Evolutionary conservation across 2,113 vertebrate species (phyloP).

Genomic region (Shinisaurus crocodilurus): DNA sequence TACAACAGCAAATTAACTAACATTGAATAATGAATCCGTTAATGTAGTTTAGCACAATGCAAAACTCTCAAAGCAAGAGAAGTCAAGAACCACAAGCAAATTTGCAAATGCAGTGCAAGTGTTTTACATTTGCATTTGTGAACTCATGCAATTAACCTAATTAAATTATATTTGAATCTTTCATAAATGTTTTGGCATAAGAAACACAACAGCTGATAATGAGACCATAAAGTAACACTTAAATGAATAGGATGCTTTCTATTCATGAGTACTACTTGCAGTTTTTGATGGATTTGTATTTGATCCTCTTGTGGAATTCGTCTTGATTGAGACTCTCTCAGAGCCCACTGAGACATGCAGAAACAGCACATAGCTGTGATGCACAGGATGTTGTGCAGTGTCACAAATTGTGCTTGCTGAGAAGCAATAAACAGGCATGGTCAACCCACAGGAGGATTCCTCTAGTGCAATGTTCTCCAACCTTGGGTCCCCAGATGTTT

Average conservation of each 20-base stretch:
- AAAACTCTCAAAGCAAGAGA: background rate
- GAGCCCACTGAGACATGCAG: background rate
- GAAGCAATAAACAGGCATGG: no score
- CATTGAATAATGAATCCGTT: background rate
- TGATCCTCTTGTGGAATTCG: background rate
- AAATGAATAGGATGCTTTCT: conserved; percentile 12
- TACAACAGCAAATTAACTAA: background rate
- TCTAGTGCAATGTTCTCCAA: no score
- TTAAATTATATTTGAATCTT: conserved; percentile 19
- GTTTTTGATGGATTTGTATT: background rate
- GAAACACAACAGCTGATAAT: background rate
- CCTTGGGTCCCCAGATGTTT: no score
- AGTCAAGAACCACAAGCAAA: background rate
- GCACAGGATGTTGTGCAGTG: no score
- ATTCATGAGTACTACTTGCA: background rate
- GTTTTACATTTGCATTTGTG: conserved; percentile 12
- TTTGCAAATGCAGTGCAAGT: conserved; percentile 1
- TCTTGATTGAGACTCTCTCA: background rate
- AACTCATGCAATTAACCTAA: conserved; percentile 18
- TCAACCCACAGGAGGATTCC: no score
- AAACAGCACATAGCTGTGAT: background rate
- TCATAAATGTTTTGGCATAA: conserved; percentile 30
- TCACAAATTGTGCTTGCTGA: no score
- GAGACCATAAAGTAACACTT: conserved; percentile 16
- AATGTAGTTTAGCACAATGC: background rate